A percentile compares a stretch with the other conserved stretches of the same genome.
Evolutionary conservation across 2,113 vertebrate species (phyloP).

Genomic region (Clarias batrachus): DNA sequence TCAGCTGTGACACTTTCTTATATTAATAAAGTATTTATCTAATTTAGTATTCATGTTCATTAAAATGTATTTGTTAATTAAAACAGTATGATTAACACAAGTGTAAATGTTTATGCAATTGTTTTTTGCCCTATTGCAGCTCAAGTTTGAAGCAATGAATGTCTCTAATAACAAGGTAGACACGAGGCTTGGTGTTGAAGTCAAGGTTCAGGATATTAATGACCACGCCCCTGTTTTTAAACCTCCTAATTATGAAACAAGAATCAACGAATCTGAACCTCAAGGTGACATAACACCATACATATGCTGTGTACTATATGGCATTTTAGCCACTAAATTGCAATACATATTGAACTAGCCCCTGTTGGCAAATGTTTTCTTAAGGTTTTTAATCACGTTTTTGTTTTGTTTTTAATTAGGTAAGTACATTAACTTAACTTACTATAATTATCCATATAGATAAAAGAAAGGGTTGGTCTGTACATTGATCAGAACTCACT

Average conservation of each 20-base stretch:
- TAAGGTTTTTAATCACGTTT: neutral
- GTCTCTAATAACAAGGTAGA: constrained; percentile 15
- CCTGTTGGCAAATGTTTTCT: neutral
- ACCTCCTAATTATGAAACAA: neutral
- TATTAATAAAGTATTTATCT: neutral
- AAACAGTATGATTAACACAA: neutral
- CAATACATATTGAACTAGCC: neutral
- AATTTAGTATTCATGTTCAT: neutral
- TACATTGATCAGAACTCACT: no score
- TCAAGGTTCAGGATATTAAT: constrained; percentile 48
- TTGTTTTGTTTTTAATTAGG: no score
- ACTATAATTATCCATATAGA: neutral
- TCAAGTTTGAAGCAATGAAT: constrained; percentile 40
- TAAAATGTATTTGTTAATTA: neutral
- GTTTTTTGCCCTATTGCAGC: neutral
- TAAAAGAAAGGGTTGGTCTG: no score
- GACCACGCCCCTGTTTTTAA: constrained; percentile 43
- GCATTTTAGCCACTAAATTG: neutral
- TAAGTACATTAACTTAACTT: neutral
- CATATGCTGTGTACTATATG: neutral
- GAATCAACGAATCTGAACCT: constrained; percentile 26
- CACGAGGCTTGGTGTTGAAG: constrained; percentile 48
- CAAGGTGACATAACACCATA: constrained; percentile 37
- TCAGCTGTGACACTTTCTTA: neutral
- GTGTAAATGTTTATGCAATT: neutral